phyloP scores from a whole-genome alignment of 2,888 invertebrate species.

The Lasioglossum zephyrum region DNA sequence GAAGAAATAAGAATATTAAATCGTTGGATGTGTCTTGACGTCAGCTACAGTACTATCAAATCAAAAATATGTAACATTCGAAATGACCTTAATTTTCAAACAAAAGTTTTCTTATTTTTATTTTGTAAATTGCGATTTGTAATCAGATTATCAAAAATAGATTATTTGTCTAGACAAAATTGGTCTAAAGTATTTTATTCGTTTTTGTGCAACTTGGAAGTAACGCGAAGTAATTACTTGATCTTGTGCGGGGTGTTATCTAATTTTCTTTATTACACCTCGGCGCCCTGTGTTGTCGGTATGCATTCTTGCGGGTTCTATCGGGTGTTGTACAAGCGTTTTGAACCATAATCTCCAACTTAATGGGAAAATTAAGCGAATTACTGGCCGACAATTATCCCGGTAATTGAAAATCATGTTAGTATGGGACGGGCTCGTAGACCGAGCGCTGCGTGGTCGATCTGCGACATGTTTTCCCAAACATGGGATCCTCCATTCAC shows the following conservation, averaged over 20 bases:
- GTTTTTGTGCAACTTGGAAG: neutral
- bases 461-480: neutral
- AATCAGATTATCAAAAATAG: neutral
- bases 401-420: slow-evolving; percentile 9
- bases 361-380: neutral
- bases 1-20: too few species aligned
- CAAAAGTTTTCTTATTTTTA: neutral
- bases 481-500: neutral
- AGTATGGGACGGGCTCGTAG: neutral
- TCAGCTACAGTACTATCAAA: too few species aligned
- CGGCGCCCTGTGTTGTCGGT: neutral
- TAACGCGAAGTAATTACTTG: neutral
- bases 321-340: neutral
- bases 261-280: neutral
- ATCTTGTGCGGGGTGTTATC: neutral
- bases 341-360: neutral
- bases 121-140: too few species aligned
- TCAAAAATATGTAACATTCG: too few species aligned
- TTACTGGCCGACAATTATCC: slow-evolving; percentile 20
- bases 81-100: neutral
- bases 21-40: too few species aligned
- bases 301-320: neutral
- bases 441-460: neutral
- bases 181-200: neutral
- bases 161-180: neutral